Percentiles rank a stretch among this genome's conserved stretches.
These are phyloP conservation scores for Andrena marginata DNA, from an alignment of 2,888 invertebrate genomes.

Conservation along the genomic window DNA sequence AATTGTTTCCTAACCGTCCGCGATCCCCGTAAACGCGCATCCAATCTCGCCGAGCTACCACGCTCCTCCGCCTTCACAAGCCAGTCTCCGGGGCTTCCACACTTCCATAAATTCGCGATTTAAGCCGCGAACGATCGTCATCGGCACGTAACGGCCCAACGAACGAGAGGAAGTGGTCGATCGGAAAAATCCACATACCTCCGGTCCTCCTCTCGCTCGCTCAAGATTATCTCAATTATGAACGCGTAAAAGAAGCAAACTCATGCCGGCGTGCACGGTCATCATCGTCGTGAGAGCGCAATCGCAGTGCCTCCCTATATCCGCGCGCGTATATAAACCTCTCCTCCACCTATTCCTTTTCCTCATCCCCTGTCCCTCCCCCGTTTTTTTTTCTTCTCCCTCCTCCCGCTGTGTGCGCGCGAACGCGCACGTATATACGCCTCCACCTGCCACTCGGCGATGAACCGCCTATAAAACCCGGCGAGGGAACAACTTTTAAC, in stretches of 20 bases:
- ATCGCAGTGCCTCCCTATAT: constrained; percentile 63
- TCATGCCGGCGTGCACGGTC: constrained; percentile 79
- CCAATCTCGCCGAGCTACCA: neutral
- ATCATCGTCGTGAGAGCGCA: constrained; percentile 75
- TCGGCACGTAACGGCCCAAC: constrained; percentile 35
- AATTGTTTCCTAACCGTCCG: no score
- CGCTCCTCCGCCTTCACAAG: neutral
- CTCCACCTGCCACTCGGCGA: constrained; percentile 77
- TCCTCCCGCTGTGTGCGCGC: constrained; percentile 26
- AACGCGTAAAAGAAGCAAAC: constrained; percentile 82
- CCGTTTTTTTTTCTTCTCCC: constrained; percentile 2
- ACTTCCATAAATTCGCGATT: constrained; percentile 41
- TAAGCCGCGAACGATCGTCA: constrained; percentile 18
- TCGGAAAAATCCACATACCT: constrained; percentile 81
- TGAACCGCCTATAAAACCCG: constrained; percentile 76
- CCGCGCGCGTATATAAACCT: constrained; percentile 48
- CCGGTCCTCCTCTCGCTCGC: constrained; percentile 69
- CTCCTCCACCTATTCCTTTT: constrained; percentile 54
- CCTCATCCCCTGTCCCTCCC: constrained; percentile 26
- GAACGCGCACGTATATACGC: constrained; percentile 67
- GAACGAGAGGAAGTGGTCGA: constrained; percentile 74
- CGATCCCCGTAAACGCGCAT: no score
- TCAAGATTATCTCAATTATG: constrained; percentile 83
- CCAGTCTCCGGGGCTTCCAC: neutral
- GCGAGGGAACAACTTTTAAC: constrained; percentile 73